phyloP scores from a whole-genome alignment of 2,797 vertebrate species.

The Eulemur mongoz region DNA sequence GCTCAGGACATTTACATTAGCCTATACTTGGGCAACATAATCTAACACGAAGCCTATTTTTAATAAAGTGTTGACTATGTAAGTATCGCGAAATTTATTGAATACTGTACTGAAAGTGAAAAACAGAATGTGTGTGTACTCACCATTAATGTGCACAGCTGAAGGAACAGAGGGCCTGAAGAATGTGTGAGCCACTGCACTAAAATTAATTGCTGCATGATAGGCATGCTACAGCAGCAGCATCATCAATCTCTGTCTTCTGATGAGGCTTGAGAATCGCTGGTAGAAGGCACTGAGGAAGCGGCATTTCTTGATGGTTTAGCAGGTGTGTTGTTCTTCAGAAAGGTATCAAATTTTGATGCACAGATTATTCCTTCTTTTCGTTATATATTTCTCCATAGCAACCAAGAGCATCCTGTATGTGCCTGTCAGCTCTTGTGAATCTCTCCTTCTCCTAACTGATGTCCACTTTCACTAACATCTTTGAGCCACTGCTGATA shows the following conservation, averaged over 20 bases:
- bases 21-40: not conserved
- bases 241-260: not conserved
- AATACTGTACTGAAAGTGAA: not conserved
- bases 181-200: not conserved
- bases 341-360: not conserved
- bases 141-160: not conserved
- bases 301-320: not conserved
- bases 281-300: not conserved
- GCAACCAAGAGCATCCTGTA: not conserved
- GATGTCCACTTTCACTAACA: not conserved
- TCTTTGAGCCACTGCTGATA: not conserved
- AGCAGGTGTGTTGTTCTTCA: not conserved
- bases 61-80: not conserved
- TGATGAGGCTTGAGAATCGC: not conserved
- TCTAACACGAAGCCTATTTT: not conserved
- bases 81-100: not conserved
- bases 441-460: not conserved
- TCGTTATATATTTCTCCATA: not conserved
- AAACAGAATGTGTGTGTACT: not conserved
- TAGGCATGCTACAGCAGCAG: not conserved
- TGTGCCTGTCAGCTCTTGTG: not conserved
- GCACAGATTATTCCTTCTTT: not conserved
- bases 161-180: not conserved
- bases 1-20: not conserved
- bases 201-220: not conserved